Conservation (phyloP, 2,888 invertebrate genomes). For the Lepeophtheirus nordmannii region DNA sequence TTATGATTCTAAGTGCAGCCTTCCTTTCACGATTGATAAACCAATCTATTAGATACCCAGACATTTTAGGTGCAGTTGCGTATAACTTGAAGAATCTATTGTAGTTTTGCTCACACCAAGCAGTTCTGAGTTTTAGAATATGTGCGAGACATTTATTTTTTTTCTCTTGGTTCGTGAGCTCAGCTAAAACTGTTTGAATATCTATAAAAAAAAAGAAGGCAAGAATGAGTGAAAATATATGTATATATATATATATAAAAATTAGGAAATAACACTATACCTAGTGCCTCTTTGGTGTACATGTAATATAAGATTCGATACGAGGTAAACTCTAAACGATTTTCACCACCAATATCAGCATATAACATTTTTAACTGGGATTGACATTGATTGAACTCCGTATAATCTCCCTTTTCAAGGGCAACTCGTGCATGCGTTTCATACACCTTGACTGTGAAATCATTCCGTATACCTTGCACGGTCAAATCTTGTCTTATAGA, state of each 20-base stretch:
- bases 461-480: slow-evolving; percentile 86
- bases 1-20: slow-evolving; percentile 70
- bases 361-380: slow-evolving; percentile 93
- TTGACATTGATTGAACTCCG: slow-evolving; percentile 99
- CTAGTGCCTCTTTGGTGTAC: slow-evolving; percentile 90
- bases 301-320: slow-evolving; percentile 93
- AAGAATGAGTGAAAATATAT: background rate
- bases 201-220: slow-evolving; percentile 49
- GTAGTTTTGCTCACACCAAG: slow-evolving; percentile 84
- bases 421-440: slow-evolving; percentile 97
- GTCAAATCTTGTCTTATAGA: slow-evolving; percentile 97
- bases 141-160: slow-evolving; percentile 63
- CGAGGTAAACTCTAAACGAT: slow-evolving; percentile 81
- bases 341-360: slow-evolving; percentile 46
- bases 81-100: slow-evolving; percentile 80
- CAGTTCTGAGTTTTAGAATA: slow-evolving; percentile 72
- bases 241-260: background rate
- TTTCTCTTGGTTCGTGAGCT: slow-evolving; percentile 58
- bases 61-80: slow-evolving; percentile 77
- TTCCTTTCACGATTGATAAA: slow-evolving; percentile 89
- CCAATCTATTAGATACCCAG: slow-evolving; percentile 92
- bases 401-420: slow-evolving; percentile 91
- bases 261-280: slow-evolving; percentile 40
- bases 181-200: slow-evolving; percentile 74
- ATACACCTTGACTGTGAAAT: slow-evolving; percentile 86